Conservation (phyloP, 2,113 vertebrate genomes). For the Kryptolebias marmoratus region DNA sequence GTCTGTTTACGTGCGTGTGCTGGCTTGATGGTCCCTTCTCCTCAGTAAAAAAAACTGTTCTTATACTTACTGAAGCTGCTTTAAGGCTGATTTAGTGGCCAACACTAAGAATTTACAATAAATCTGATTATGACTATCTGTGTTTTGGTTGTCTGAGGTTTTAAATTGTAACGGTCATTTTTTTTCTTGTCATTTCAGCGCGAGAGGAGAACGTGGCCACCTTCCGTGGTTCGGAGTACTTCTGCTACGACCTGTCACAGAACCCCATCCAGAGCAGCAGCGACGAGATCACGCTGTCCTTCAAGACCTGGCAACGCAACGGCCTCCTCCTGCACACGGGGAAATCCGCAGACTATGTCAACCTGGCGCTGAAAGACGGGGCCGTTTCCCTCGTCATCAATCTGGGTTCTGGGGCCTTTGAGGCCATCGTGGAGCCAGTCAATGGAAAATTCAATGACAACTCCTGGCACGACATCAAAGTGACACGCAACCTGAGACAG, state of each 20-base stretch:
- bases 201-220: conserved; percentile 97
- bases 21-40: conserved; percentile 25
- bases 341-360: conserved; percentile 98
- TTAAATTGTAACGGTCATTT: background rate
- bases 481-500: conserved; percentile 98
- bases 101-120: background rate
- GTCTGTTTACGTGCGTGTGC: conserved; percentile 19
- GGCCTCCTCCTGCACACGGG: conserved; percentile 98
- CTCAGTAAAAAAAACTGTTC: conserved; percentile 15
- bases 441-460: conserved; percentile 99
- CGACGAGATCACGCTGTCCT: conserved; percentile 97
- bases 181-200: conserved; percentile 76
- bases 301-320: conserved; percentile 98
- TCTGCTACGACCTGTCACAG: conserved; percentile 97
- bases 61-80: conserved; percentile 10
- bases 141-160: too few species aligned
- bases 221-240: conserved; percentile 97
- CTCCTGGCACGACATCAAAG: conserved; percentile 97
- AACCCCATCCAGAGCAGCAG: conserved; percentile 99
- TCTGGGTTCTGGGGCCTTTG: conserved; percentile 97
- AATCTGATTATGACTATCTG: background rate
- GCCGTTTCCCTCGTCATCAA: conserved; percentile 98
- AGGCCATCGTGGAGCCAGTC: conserved; percentile 98
- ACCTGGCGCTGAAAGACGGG: conserved; percentile 96
- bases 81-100: conserved; percentile 27